Evolutionary conservation across 2,888 invertebrate genomes (phyloP), one percentile per base, ranked within the genome.

Genomic region (Ochlodes sylvanus): DNA sequence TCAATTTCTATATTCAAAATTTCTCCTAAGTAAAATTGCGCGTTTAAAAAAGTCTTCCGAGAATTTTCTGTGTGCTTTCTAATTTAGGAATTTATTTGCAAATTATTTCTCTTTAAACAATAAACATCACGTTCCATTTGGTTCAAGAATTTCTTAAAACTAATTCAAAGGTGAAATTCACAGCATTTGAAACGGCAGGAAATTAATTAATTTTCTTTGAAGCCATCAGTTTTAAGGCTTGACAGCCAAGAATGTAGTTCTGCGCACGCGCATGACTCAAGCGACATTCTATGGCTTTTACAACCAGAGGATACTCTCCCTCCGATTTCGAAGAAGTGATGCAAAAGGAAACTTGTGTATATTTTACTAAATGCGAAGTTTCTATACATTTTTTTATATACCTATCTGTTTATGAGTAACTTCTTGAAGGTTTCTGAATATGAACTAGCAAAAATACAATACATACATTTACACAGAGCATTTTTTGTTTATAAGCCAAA

Each of bases 261-360:
- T 56, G 15, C 68, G 55, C 52, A 55, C 21, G 68, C 70, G 69
- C 69, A 75, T 81, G 80, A 81, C 69, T 82, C 81, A 80, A 68
- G 73, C 69, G 71, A 74, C 70, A 77, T 76, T 75, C 71, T 73
- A 67, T 60, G 63, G 69, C 72, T 76, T 78, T 79, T 74, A 77
- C 77, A 74, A 75, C 72, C 76, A 73, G 69, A 79, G 77, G 77
- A 80, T 80, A 79, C 72, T 75, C 74, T 69, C 69, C 69, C 71
- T 73, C 54, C 47, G 58, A 68, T 67, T 80, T 81, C 79, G 71
- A 42, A 74, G 77, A 80, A 79, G 64, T 71, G 44, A 61, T 65
- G 69, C 52, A 74, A 71, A 69, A 71, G 69, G 72, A 74, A 73
- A 74, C 52, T 73, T 68, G 64, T 67, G 63, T 58, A 6, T 52